phyloP scores from a whole-genome alignment of 2,797 vertebrate species.

The Huso huso region DNA sequence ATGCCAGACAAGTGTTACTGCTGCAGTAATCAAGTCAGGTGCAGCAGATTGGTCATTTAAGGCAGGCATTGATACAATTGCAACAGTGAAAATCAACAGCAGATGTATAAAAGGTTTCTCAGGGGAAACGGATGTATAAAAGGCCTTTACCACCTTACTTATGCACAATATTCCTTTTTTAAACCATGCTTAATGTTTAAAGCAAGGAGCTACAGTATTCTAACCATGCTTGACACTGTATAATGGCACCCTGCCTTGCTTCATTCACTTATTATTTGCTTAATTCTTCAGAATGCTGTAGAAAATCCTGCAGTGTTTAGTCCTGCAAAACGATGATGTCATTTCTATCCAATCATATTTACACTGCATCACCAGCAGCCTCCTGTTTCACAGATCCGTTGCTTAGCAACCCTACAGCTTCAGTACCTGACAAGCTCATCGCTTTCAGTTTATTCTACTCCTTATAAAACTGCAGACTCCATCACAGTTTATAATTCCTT shows the following conservation, averaged over 20 bases:
- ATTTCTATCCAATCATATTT: slow-evolving; percentile 65
- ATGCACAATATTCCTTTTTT: slow-evolving; percentile 33
- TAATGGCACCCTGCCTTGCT: slow-evolving; percentile 37
- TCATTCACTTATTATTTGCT: slow-evolving; percentile 37
- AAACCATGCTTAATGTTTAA: slow-evolving; percentile 16
- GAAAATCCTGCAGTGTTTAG: slow-evolving; percentile 54
- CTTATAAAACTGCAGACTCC: too few species aligned
- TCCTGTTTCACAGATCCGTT: slow-evolving; percentile 44
- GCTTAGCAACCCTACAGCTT: slow-evolving; percentile 59
- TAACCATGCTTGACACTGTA: neutral
- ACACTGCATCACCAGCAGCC: slow-evolving; percentile 57
- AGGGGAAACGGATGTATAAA: slow-evolving; percentile 14
- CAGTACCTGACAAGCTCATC: slow-evolving; percentile 39
- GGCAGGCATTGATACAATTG: slow-evolving; percentile 16
- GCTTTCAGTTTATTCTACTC: slow-evolving; percentile 13
- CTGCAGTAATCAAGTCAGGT: neutral
- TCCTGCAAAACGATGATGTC: slow-evolving; percentile 57
- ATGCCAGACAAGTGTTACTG: neutral
- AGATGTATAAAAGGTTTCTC: slow-evolving; percentile 18
- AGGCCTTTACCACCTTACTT: neutral
- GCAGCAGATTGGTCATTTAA: neutral
- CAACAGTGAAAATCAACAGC: slow-evolving; percentile 11
- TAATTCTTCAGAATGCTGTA: slow-evolving; percentile 46
- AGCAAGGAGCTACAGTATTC: neutral
- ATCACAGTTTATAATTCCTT: slow-evolving; percentile 11